Base-by-base conservation (phyloP, 2,797 vertebrate species). In the Coregonus ussuriensis region DNA sequence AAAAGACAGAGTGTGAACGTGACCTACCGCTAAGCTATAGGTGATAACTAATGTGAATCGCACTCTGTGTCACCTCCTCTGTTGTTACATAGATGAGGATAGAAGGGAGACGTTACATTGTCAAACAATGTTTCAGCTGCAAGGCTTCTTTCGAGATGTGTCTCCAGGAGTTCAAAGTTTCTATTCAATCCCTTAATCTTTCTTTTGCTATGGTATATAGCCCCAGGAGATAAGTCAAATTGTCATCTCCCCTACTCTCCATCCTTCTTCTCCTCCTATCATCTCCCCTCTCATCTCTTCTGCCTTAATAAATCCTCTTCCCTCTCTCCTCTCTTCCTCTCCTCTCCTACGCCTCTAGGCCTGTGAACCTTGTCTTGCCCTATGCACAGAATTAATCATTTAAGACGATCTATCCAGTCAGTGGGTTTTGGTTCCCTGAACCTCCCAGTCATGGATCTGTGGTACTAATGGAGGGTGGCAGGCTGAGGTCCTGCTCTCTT, bases 371-470 rank as follows among this genome's bases (percentile, higher is more conserved):
- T 47, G 41, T 47, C 41, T 47, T 54, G 81, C 81, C 79, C 84
- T 76, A 66, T 82, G 84, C 72, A 78, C 75, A 73, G 77, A 84
- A 89, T 93, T 85, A 91, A 92, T 92, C 89, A 90, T 91, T 88
- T 77, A 91, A 81, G 75, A 74, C 68, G 67, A 91, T 90, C 91
- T 84, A 88, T 89, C 84, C 85, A 47, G 90, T 85, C 83, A 82
- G 77, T 78, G 86, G 74, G 81, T 86, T 83, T 84, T 76, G 77
- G 75, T 87, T 85, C 85, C 80, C 81, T 85, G 73, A 89, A 87
- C 79, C 84, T 80, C 81, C 83, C 78, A 79, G 85, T 91, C 89
- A 89, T 74, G 82, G 79, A 89, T 91, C 84, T 66, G 47, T 83
- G 85, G 82, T 78, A 73, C 74, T 89, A 87, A 91, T 90, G 86